A percentile compares a stretch with the other conserved stretches of the same genome.
Conservation (phyloP, 2,113 vertebrate species). For the Gadus chalcogrammus region DNA sequence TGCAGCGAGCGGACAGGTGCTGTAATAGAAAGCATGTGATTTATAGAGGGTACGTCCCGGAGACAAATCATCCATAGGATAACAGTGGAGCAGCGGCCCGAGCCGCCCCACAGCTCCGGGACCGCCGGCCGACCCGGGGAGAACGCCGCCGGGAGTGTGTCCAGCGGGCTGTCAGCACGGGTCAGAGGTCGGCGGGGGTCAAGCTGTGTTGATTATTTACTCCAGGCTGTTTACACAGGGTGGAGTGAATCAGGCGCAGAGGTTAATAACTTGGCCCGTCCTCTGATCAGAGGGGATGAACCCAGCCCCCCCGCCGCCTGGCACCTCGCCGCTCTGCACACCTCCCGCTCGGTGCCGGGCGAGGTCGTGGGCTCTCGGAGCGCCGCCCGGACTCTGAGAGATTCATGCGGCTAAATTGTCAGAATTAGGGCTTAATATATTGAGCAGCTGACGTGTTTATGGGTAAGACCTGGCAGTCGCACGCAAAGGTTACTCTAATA, state of each 20-base stretch:
- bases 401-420: constrained; percentile 13
- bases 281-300: constrained; percentile 53
- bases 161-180: constrained; percentile 36
- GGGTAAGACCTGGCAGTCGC: not conserved
- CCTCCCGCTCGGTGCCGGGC: not conserved
- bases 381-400: not conserved
- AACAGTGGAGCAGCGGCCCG: not conserved
- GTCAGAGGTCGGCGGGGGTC: constrained; percentile 8
- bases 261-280: constrained; percentile 69
- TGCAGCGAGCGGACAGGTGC: constrained; percentile 24
- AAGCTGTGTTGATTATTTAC: constrained; percentile 63
- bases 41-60: constrained; percentile 32
- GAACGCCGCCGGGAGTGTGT: constrained; percentile 33
- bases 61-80: constrained; percentile 20
- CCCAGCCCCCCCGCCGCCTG: constrained; percentile 19
- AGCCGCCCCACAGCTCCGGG: not conserved
- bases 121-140: not conserved
- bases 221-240: constrained; percentile 53
- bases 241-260: constrained; percentile 54
- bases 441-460: constrained; percentile 1
- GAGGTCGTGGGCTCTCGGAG: not conserved
- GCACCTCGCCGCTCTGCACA: constrained; percentile 8
- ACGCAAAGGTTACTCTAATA: not conserved
- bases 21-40: constrained; percentile 43
- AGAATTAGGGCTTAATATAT: too few species aligned